Evolutionary conservation across 1,140 invertebrate species (phyloP).

Genomic region (Aphis gossypii): DNA sequence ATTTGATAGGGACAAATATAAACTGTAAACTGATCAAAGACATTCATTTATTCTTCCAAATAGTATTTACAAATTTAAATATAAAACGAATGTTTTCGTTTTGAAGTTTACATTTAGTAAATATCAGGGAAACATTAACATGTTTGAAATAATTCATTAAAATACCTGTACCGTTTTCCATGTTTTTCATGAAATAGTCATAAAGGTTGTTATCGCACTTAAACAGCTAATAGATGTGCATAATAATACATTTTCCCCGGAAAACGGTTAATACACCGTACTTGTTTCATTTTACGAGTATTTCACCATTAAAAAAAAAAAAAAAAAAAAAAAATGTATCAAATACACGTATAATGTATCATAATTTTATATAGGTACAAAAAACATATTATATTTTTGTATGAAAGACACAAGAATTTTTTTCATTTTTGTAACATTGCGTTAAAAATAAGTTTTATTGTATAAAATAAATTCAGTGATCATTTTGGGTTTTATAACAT

Average conservation of each 20-base stretch:
- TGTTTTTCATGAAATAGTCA: conserved; percentile 18
- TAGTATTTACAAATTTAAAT: not conserved
- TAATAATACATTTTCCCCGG: not conserved
- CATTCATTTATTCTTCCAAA: not conserved
- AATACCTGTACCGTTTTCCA: not conserved
- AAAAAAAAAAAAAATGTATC: not conserved
- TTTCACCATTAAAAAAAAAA: not conserved
- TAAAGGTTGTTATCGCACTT: conserved; percentile 15
- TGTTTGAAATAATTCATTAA: conserved; percentile 19
- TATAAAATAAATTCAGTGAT: not conserved
- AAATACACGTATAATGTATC: not conserved
- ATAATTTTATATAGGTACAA: not conserved
- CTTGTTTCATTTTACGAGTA: conserved; percentile 9
- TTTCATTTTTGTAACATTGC: not conserved
- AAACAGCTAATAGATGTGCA: conserved; percentile 9
- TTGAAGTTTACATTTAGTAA: not conserved
- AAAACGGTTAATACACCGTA: conserved; percentile 4
- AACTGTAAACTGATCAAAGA: not conserved
- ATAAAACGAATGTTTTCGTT: not conserved
- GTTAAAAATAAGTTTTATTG: not conserved
- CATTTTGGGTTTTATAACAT: not conserved
- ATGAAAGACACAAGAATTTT: not conserved
- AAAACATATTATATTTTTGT: conserved; percentile 12
- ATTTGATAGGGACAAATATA: not conserved
- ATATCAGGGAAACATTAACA: not conserved